Percentiles rank a stretch among this genome's conserved stretches.
These are phyloP conservation scores for Pocillopora damicornis DNA, from an alignment of 64 coral and sea anemone genomes.

Conservation along the genomic window DNA sequence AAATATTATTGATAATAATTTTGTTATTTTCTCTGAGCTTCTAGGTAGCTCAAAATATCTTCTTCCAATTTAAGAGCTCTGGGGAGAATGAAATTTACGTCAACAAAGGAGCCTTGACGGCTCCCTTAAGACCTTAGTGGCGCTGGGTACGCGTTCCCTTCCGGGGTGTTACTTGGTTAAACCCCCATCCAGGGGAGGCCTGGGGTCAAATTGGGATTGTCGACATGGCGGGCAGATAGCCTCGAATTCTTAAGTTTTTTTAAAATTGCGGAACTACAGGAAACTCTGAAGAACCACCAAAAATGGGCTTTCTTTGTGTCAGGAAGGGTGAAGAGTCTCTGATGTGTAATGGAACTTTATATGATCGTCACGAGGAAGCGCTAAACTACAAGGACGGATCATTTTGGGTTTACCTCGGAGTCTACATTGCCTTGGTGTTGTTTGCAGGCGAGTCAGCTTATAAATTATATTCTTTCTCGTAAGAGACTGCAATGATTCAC, in stretches of 20 bases:
- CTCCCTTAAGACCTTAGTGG: neutral
- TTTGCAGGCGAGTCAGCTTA: slow-evolving; percentile 71
- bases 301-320: slow-evolving; percentile 40
- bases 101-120: no score
- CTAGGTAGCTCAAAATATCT: no score
- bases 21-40: no score
- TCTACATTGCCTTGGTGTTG: slow-evolving; percentile 73
- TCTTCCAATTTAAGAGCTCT: no score
- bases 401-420: slow-evolving; percentile 92
- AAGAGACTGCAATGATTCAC: no score
- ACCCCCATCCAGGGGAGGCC: neutral
- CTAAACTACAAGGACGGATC: slow-evolving; percentile 55
- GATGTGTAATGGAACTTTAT: slow-evolving; percentile 65
- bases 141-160: neutral
- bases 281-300: neutral
- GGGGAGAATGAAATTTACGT: no score
- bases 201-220: neutral
- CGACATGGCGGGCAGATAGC: neutral
- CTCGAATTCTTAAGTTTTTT: neutral
- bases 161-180: neutral
- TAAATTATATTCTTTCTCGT: no score
- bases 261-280: neutral
- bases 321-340: slow-evolving; percentile 21
- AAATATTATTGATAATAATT: no score
- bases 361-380: slow-evolving; percentile 53